Evolutionary conservation across 2,888 invertebrate genomes (phyloP), one percentile per base, ranked within the genome.

Genomic region (Ellobium chinense): DNA sequence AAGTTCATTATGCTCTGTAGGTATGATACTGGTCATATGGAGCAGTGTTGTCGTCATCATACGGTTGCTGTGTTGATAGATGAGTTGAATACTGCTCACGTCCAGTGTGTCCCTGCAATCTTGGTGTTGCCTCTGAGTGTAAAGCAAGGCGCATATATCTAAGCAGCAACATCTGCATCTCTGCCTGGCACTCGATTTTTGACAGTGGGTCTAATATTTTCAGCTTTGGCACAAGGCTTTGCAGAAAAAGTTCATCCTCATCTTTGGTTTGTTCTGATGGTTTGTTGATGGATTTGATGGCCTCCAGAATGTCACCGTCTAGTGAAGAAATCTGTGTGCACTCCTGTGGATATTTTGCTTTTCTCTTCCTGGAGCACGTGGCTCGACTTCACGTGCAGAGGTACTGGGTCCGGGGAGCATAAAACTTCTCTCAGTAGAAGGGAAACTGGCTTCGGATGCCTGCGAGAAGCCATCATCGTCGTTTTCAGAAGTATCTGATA

Each of bases 151-250:
- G 29, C 29, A 63, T 29, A 12, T 63, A 27, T 63, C 31, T 27
- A 12, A 68, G 36, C 31, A 68, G 34, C 9, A 68, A 18, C 36
- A 34, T 68, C 34, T 34, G 68, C 14, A 68, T 31, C 36, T 68
- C 36, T 12, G 36, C 68, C 36, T 68, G 68, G 18, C 68, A 68
- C 21, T 12, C 36, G 36, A 68, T 68, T 68, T 68, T 68, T 34
- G 31, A 7, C 7, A 34, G 21, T 14, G 36, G 31, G 27, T 68
- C 36, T 34, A 68, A 34, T 21, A 12, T 31, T 36, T 21, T 68
- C 36, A 68, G 18, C 31, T 68, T 68, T 37, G 68, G 68, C 12
- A 68, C 36, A 14, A 68, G 68, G 36, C 68, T 68, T 68, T 68
- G 21, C 18, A 68, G 36, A 36, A 31, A 68, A 68, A 34, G 36